A percentile compares a stretch with the other conserved stretches of the same genome.
phyloP scores from a whole-genome alignment of 2,113 vertebrate species.

The Catharus fuscescens region DNA sequence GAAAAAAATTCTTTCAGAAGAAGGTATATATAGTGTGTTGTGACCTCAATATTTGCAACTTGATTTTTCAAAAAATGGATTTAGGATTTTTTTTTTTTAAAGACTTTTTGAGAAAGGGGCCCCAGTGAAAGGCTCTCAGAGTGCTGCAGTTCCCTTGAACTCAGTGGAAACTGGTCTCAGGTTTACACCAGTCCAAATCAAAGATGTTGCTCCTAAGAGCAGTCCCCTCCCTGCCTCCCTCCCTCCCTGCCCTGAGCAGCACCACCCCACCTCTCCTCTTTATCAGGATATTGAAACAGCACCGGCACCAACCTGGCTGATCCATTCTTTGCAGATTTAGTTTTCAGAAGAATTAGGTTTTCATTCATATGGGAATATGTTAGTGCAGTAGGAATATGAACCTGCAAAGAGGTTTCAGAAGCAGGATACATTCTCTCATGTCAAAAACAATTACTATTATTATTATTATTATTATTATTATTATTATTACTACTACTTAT shows the following conservation, averaged over 20 bases:
- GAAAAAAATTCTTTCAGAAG: background rate
- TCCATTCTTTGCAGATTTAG: background rate
- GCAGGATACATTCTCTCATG: background rate
- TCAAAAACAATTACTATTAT: background rate
- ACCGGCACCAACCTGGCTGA: background rate
- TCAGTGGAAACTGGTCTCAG: background rate
- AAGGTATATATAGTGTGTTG: background rate
- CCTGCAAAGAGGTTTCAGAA: background rate
- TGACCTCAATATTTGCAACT: background rate
- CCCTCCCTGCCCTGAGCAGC: background rate
- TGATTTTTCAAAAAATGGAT: background rate
- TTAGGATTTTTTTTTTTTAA: background rate
- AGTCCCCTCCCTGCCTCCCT: background rate
- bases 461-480: too few species aligned
- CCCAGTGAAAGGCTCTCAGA: background rate
- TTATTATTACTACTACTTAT: background rate
- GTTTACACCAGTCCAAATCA: background rate
- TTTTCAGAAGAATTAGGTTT: background rate
- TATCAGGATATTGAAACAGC: background rate
- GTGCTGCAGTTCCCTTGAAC: background rate
- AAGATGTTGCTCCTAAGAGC: background rate
- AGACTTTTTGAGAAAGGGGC: background rate
- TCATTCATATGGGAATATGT: background rate
- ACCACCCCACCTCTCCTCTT: background rate
- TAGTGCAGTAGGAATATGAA: background rate